These are phyloP conservation scores for Ormyrus labotus DNA, from an alignment of 2,888 invertebrate species.

Conservation along the genomic window DNA sequence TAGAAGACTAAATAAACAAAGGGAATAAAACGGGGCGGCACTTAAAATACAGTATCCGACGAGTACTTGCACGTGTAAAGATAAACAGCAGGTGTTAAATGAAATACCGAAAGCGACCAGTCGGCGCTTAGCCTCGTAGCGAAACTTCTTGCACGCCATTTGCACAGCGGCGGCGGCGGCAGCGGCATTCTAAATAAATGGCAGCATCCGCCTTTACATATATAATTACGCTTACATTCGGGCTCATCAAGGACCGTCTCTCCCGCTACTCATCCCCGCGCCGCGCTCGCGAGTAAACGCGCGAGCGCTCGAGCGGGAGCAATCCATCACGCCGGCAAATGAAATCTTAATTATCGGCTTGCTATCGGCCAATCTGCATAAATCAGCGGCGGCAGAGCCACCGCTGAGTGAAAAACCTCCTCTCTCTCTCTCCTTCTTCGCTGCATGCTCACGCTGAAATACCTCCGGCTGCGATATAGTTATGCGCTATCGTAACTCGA, in stretches of 20 bases:
- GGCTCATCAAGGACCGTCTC: background rate
- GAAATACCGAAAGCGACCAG: background rate
- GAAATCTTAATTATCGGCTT: slow-evolving; percentile 69
- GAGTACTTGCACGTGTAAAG: background rate
- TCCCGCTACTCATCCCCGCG: background rate
- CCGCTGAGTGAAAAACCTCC: background rate
- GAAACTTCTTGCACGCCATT: background rate
- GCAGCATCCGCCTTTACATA: slow-evolving; percentile 19
- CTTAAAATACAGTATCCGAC: no score
- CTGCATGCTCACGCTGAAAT: background rate
- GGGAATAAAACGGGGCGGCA: no score
- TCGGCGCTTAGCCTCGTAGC: background rate
- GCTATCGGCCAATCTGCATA: slow-evolving; percentile 67
- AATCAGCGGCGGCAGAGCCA: slow-evolving; percentile 59
- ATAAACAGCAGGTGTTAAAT: background rate
- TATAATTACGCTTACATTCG: slow-evolving; percentile 1
- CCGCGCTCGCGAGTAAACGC: background rate
- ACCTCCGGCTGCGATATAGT: background rate
- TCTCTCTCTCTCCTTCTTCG: background rate
- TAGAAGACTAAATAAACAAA: no score
- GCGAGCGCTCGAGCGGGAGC: slow-evolving; percentile 41
- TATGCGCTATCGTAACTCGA: background rate
- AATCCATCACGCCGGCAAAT: slow-evolving; percentile 64
- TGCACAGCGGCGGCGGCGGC: background rate
- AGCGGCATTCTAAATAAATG: background rate